Base-by-base conservation (phyloP, 2,113 vertebrate genomes). In the Formicarius rufipectus region DNA sequence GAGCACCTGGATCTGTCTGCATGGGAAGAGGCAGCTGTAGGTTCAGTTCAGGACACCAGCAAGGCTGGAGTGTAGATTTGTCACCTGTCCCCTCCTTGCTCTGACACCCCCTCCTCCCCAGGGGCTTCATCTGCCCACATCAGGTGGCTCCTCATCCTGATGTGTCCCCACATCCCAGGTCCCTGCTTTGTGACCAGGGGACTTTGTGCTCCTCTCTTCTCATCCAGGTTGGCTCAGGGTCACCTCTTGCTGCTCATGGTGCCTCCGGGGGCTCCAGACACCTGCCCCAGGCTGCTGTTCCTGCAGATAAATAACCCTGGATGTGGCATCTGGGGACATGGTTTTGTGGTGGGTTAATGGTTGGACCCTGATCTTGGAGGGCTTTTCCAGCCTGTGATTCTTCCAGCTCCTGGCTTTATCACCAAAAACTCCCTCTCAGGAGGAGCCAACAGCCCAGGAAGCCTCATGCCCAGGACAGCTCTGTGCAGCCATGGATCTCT, bases 241-340 rank as follows among this genome's bases (percentile, higher is more conserved):
- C 67, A 49, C 42, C n/a, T 0, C 69, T 71, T 0, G 0, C 35
- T 44, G 50, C 3, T n/a, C n/a, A n/a, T 2, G 1, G 33, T 12
- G 39, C 14, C 45, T n/a, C 50, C 58, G 59, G 44, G 35, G 14
- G 17, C 75, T 84, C 6, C 31, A 14, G 49, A 31, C 14, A 2
- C 27, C 47, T 33, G 35, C 37, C n/a, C 44, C 37, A 39, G 31
- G 31, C 39, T 67, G 58, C 33, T 1, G 1, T 15, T 47, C 59
- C 50, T 72, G 62, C 62, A 37, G 62, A 2, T 40, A 17, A 11
- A 27, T 31, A 40, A 24, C 49, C 66, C 9, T 15, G 31, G n/a
- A 8, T 19, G 74, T 71, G 74, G 30, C 74, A 35, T 20, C 50
- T 58, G 31, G 42, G 72, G 86, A 28, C 59, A 12, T 31, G 30